Conservation (phyloP, 2,888 invertebrate species). For the Drosophila macrospina region DNA sequence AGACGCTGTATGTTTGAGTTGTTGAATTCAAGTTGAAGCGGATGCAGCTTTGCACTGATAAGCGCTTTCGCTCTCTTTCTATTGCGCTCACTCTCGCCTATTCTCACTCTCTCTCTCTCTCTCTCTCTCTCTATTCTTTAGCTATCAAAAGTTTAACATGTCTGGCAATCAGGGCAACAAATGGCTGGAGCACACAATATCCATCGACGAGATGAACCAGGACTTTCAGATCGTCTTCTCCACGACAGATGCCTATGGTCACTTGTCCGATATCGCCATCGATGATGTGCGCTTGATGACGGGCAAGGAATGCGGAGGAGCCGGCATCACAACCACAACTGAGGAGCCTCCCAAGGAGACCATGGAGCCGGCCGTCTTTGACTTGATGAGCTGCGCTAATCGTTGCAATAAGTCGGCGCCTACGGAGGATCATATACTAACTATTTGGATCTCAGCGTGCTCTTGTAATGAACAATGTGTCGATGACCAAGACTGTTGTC, state of each 20-base stretch:
- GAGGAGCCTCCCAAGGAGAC: constrained; percentile 27
- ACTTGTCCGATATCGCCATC: constrained; percentile 92
- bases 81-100: background rate
- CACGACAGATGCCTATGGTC: constrained; percentile 89
- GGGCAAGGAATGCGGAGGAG: constrained; percentile 71
- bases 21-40: constrained; percentile 9
- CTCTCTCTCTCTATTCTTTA: constrained; percentile 9
- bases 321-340: constrained; percentile 32
- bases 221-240: constrained; percentile 90
- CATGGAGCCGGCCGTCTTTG: constrained; percentile 56
- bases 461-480: constrained; percentile 88
- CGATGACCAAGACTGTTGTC: constrained; percentile 87
- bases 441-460: constrained; percentile 85
- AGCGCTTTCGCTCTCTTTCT: background rate
- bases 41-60: constrained; percentile 39
- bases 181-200: constrained; percentile 88
- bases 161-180: constrained; percentile 89
- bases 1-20: constrained; percentile 28
- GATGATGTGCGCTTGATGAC: constrained; percentile 91
- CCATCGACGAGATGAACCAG: constrained; percentile 85
- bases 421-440: accelerated
- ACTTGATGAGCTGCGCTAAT: constrained; percentile 82
- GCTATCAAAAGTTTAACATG: constrained; percentile 87
- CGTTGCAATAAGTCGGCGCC: constrained; percentile 36
- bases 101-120: background rate